A percentile compares a stretch with the other conserved stretches of the same genome.
Conservation (phyloP, 2,888 invertebrate genomes). For the Pyrochroa serraticornis region DNA sequence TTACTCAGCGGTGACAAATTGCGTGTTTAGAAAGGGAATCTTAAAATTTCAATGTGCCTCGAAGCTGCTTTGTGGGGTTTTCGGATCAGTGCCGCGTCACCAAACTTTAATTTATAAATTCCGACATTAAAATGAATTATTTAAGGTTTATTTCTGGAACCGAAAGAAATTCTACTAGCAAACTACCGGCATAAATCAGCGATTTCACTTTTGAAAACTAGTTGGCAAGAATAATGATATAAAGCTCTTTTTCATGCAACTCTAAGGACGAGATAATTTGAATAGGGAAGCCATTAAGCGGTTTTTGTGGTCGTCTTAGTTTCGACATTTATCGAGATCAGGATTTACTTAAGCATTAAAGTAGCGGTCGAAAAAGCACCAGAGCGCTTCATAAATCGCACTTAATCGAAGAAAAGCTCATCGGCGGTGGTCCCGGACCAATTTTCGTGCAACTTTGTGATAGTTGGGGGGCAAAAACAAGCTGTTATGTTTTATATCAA, state of each 20-base stretch:
- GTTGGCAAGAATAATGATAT: constrained; percentile 12
- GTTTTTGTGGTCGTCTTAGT: neutral
- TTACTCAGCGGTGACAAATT: too few relatives aligned
- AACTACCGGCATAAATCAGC: constrained; percentile 10
- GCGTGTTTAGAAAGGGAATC: too few relatives aligned
- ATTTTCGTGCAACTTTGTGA: neutral
- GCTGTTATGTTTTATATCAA: constrained; percentile 14
- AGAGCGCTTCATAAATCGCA: too few relatives aligned
- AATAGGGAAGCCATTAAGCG: constrained; percentile 14
- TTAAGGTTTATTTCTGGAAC: neutral
- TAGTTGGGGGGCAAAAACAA: neutral
- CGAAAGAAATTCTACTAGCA: neutral
- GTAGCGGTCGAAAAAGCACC: too few relatives aligned
- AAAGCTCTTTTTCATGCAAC: neutral
- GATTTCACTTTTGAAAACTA: constrained; percentile 10
- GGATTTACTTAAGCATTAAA: too few relatives aligned
- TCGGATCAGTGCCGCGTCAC: too few relatives aligned
- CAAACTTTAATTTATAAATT: neutral
- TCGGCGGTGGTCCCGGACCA: too few relatives aligned
- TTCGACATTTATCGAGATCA: neutral
- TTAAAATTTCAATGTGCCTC: too few relatives aligned
- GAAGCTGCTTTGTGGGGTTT: too few relatives aligned
- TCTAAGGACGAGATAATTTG: constrained; percentile 15
- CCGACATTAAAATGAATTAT: neutral
- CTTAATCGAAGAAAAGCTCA: too few relatives aligned